Evolutionary conservation across 2,797 vertebrate species (phyloP).

Genomic region (Coccyzus lansbergi): DNA sequence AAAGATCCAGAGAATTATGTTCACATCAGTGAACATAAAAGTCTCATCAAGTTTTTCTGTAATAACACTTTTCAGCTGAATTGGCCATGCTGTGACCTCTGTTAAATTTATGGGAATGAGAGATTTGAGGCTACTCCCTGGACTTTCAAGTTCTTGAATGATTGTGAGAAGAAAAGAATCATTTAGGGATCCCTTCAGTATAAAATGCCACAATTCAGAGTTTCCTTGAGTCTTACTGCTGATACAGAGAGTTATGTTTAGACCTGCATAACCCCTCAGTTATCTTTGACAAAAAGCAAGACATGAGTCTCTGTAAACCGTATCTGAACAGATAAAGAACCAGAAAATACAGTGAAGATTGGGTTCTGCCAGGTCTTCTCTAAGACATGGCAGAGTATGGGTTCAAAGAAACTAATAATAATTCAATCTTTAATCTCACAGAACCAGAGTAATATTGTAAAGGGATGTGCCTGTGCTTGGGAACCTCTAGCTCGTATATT

Average conservation of each 20-base stretch:
- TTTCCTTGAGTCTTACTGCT: constrained; percentile 15
- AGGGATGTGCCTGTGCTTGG: background rate
- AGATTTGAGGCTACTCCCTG: constrained; percentile 65
- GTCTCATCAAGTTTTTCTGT: constrained; percentile 70
- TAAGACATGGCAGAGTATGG: background rate
- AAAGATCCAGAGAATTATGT: constrained; percentile 74
- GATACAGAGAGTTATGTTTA: constrained; percentile 43
- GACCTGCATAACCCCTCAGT: constrained; percentile 3
- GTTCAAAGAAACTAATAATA: background rate
- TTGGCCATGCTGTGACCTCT: constrained; percentile 73
- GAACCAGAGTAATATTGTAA: background rate
- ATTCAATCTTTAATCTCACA: background rate
- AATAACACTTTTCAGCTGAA: constrained; percentile 71
- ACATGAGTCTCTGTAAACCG: background rate
- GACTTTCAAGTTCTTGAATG: constrained; percentile 69
- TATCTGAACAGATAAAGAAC: constrained; percentile 18
- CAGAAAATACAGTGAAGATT: background rate
- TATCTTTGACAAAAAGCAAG: constrained; percentile 47
- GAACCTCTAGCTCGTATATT: background rate
- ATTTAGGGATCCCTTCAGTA: constrained; percentile 62
- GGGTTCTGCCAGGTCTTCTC: background rate
- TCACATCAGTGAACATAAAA: constrained; percentile 73
- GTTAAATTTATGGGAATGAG: constrained; percentile 73
- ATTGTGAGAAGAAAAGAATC: constrained; percentile 72
- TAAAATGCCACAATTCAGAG: constrained; percentile 45